phyloP scores from a whole-genome alignment of 1,140 invertebrate genomes.

The Lanistes nyassanus region DNA sequence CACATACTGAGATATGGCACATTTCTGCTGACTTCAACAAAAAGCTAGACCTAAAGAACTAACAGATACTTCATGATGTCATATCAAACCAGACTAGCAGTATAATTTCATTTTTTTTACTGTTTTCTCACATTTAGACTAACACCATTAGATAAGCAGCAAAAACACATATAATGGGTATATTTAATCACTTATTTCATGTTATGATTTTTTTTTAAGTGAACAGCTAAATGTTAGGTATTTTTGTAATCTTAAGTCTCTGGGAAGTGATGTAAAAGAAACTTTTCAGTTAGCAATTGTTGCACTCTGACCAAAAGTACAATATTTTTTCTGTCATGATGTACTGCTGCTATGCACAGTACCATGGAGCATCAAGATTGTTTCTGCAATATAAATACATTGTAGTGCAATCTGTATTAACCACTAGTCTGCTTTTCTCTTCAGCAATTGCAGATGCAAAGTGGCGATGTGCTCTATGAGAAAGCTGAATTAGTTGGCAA shows the following conservation, averaged over 20 bases:
- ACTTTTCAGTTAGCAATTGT: too few relatives aligned
- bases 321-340: too few relatives aligned
- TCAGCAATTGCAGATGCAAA: slow-evolving; percentile 22
- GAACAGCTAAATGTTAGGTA: too few relatives aligned
- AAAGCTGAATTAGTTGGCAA: slow-evolving; percentile 25
- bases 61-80: not conserved
- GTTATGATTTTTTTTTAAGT: not conserved
- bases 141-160: not conserved
- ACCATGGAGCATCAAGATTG: too few relatives aligned
- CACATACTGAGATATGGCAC: not conserved
- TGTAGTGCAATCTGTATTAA: too few relatives aligned
- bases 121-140: too few relatives aligned
- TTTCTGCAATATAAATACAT: too few relatives aligned
- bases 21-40: not conserved
- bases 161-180: not conserved
- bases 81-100: not conserved
- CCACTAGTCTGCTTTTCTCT: slow-evolving; percentile 4
- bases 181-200: not conserved
- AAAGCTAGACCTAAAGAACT: not conserved
- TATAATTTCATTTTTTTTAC: too few relatives aligned
- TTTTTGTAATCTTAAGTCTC: too few relatives aligned
- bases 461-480: slow-evolving; percentile 24
- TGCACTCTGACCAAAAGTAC: too few relatives aligned
- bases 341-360: too few relatives aligned
- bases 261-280: too few relatives aligned